These are phyloP conservation scores for Tadarida brasiliensis DNA, from an alignment of 2,797 vertebrate species.

Conservation along the genomic window DNA sequence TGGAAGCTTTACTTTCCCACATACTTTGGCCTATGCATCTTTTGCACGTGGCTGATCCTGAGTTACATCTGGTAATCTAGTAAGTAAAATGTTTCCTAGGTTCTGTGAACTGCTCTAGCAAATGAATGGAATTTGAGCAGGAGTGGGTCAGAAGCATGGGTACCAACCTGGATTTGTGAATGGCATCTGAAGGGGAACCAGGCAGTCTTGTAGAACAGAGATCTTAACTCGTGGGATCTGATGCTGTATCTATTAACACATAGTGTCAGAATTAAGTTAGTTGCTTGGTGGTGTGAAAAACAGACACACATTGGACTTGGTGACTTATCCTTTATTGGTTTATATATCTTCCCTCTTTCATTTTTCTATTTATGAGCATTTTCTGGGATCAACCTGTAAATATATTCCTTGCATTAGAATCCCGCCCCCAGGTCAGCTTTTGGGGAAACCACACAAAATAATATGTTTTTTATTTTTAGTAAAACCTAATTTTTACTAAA, in stretches of 20 bases:
- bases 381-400: not conserved
- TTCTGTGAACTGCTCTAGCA: not conserved
- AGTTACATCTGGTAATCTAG: not conserved
- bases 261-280: not conserved
- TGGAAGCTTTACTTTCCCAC: not conserved
- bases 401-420: not conserved
- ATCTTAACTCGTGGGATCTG: not conserved
- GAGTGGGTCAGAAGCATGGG: not conserved
- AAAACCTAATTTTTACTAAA: not conserved
- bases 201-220: not conserved
- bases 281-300: not conserved
- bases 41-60: not conserved
- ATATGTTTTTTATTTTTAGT: too few relatives aligned
- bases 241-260: not conserved
- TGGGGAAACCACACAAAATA: not conserved
- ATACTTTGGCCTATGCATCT: too few relatives aligned
- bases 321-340: not conserved
- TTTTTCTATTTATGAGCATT: not conserved
- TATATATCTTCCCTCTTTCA: not conserved
- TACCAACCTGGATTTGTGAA: not conserved
- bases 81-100: not conserved
- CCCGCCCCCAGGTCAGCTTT: not conserved
- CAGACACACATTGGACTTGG: not conserved
- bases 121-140: not conserved
- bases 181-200: not conserved